Evolutionary conservation across 2,888 invertebrate species (phyloP).

Genomic region (Eupithecia subfuscata): DNA sequence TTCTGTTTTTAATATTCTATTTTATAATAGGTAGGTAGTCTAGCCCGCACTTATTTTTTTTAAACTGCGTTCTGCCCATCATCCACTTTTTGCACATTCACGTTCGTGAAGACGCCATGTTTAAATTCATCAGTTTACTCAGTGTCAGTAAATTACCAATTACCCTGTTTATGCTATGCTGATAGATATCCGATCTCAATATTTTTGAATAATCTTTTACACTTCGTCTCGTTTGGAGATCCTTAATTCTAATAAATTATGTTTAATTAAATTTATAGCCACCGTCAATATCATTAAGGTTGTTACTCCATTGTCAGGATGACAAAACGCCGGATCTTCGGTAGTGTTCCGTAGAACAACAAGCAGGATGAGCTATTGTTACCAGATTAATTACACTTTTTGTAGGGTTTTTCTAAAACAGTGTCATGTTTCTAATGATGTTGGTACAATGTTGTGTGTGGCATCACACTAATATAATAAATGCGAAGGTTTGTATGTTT

Average conservation of each 20-base stretch:
- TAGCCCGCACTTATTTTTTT: no score
- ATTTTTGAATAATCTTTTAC: no score
- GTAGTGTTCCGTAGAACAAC: constrained; percentile 49
- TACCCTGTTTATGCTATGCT: no score
- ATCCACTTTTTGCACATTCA: no score
- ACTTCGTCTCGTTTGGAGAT: no score
- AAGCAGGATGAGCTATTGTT: constrained; percentile 46
- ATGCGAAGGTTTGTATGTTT: background rate
- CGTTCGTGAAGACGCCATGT: no score
- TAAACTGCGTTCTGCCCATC: no score
- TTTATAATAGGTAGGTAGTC: no score
- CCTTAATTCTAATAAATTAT: background rate
- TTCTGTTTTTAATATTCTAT: no score
- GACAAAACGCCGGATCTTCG: constrained; percentile 48
- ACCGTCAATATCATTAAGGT: background rate
- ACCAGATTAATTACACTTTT: constrained; percentile 37
- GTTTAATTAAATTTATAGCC: background rate
- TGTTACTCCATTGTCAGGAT: background rate
- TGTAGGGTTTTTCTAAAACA: constrained; percentile 32
- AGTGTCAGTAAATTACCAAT: no score
- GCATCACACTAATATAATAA: background rate
- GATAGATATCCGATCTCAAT: no score
- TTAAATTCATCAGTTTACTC: no score
- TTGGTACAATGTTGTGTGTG: background rate
- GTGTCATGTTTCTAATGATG: constrained; percentile 11